Evolutionary conservation across 2,888 invertebrate genomes (phyloP).

Genomic region (Busseola fusca): DNA sequence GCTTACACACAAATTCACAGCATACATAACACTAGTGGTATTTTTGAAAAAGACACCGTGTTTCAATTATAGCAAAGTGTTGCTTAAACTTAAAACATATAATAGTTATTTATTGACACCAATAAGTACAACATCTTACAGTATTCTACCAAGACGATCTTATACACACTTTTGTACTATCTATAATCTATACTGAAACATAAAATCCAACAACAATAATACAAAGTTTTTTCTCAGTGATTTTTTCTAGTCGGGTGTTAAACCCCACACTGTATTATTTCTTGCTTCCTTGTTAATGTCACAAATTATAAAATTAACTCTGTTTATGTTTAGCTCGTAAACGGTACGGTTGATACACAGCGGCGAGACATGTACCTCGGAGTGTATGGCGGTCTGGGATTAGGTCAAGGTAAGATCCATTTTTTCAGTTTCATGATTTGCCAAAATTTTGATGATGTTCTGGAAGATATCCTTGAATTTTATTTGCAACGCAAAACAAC

Average conservation of each 20-base stretch:
- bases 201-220: too few relatives aligned
- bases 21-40: neutral
- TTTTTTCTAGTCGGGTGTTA: neutral
- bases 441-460: neutral
- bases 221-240: neutral
- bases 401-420: slow-evolving; percentile 93
- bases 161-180: too few relatives aligned
- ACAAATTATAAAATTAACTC: neutral
- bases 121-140: too few relatives aligned
- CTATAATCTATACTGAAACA: too few relatives aligned
- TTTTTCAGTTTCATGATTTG: neutral
- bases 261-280: neutral
- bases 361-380: slow-evolving; percentile 94
- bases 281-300: neutral
- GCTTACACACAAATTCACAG: neutral
- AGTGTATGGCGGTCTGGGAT: slow-evolving; percentile 95
- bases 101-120: too few relatives aligned
- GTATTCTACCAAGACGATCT: too few relatives aligned
- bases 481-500: neutral
- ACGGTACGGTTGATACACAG: slow-evolving; percentile 88
- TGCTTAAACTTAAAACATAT: neutral
- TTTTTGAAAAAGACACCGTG: neutral
- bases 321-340: slow-evolving; percentile 71
- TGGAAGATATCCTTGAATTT: neutral
- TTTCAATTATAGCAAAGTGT: neutral